Percentiles rank a stretch among this genome's conserved stretches.
Evolutionary conservation across 2,888 invertebrate species (phyloP).

Genomic region (Zaprionus lineosus): DNA sequence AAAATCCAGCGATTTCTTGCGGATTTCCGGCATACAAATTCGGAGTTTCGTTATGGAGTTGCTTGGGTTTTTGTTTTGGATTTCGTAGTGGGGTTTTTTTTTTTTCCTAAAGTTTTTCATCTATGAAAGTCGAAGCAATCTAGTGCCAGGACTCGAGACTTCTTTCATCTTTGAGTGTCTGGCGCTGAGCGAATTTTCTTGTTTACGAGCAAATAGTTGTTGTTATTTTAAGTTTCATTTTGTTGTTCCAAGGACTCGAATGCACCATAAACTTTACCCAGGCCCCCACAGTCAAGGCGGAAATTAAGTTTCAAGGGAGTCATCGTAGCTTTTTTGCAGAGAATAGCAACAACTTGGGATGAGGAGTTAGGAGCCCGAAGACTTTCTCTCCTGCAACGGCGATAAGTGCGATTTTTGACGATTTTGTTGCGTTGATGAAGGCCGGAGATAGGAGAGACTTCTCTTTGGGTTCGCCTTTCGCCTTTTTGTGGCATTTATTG

Average conservation of each 20-base stretch:
- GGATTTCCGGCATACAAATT: conserved; percentile 76
- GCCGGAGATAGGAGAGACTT: conserved; percentile 40
- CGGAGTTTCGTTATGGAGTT: conserved; percentile 60
- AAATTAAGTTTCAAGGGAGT: conserved; percentile 70
- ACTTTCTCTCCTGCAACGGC: conserved; percentile 25
- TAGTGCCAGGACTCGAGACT: conserved; percentile 45
- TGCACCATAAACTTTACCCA: conserved; percentile 60
- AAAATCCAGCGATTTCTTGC: conserved; percentile 77
- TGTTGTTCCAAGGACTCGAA: conserved; percentile 72
- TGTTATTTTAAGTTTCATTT: conserved; percentile 79
- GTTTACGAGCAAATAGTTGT: conserved; percentile 78
- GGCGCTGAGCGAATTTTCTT: conserved; percentile 73
- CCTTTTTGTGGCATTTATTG: conserved; percentile 72
- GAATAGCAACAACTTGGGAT: neutral
- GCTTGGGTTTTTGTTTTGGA: conserved; percentile 35
- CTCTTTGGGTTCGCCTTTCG: conserved; percentile 25
- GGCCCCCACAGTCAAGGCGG: conserved; percentile 53
- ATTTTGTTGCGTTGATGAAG: conserved; percentile 64
- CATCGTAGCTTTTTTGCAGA: conserved; percentile 23
- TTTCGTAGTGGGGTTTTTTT: conserved; percentile 4
- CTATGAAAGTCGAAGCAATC: conserved; percentile 36
- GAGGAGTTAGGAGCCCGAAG: too few species aligned
- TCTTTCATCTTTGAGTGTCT: conserved; percentile 68
- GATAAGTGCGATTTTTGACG: conserved; percentile 79
- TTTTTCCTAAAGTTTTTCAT: conserved; percentile 34